Base-by-base conservation (phyloP, 2,888 invertebrate genomes). In the Portevinia maculata region DNA sequence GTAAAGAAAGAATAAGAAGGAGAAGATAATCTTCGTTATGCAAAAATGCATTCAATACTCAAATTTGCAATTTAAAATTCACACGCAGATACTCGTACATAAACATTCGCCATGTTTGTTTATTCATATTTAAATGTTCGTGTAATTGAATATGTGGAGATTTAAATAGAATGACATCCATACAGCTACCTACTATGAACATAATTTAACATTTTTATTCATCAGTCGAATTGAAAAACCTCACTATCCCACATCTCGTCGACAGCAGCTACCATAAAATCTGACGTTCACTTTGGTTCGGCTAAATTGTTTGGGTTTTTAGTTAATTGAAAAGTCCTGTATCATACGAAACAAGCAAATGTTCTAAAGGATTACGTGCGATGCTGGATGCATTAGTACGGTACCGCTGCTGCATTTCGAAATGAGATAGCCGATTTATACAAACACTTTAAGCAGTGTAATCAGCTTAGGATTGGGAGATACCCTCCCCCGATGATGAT, bases 351-450 rank as follows among this genome's bases (percentile, higher is more conserved):
- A 32, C 4, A 55, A 37, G 48, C 13, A 30, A 48, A 65, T 19
- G 65, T 57, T 62, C 57, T 74, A 64, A 74, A 48, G 57, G 64
- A 74, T 74, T 74, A 74, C 15, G 34, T 37, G 34, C n/a, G 13
- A 41, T 24, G 21, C 6, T 1, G 39, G 8, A 13, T 60, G 37
- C 59, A 53, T 53, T 6, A 53, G 17, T n/a, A 3, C 19, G 19
- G 19, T 7, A 44, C 50, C 37, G 6, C 24, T 5, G 41, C 6
- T 6, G 21, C 65, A 34, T 57, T 69, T 55, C 24, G 32, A 17
- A 81, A 70, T 64, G 64, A 75, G 70, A 81, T 81, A 81, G 48
- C 65, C 64, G 46, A 53, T 76, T 65, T 65, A n/a, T n/a, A 44
- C 55, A 60, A 57, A 60, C 60, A 76, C 41, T 76, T 71, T 81